Evolutionary conservation across 2,888 invertebrate genomes (phyloP), one percentile per base, ranked within the genome.

Genomic region (Drosophila quinaria): DNA sequence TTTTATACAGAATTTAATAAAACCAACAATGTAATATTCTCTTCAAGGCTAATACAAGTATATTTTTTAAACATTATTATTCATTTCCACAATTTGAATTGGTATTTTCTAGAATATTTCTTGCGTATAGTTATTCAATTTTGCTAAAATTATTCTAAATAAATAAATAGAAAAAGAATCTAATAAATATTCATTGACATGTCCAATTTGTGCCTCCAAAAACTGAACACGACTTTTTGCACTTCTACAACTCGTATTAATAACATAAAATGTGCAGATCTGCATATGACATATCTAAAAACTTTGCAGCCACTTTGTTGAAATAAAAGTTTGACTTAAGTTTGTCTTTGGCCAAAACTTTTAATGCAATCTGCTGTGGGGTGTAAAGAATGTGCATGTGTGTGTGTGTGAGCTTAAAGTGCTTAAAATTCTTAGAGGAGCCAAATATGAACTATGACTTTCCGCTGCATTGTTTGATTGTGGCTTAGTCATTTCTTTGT

Each of bases 221-320:
- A 37, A 56, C 39, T 58, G n/a, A 1, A 33, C 44, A 39, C 19
- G 44, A 50, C 63, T 78, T 69, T 69, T 74, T 58, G 52, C 74
- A 69, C 42, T 41, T 55, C 35, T 35, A 15, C 59, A 42, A 29
- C 29, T 29, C 29, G 29, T 29, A 64, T 35, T 35, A 35, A 35
- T 35, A 13, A 80, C 46, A 70, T 52, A 70, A 78, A 67, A 83
- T 89, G 69, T 54, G 52, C 64, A 70, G 77, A 77, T 83, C 69
- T 78, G 85, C 82, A 85, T 78, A 81, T 87, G 83, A 87, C 86
- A 85, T 87, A 85, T 89, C 80, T 72, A 41, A 71, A 87, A 85
- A 85, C 41, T 89, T 81, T 84, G 11, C 60, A 69, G 74, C 55
- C 78, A 76, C 72, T 78, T 69, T 62, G 49, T 29, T 56, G 55